These are phyloP conservation scores for Bujurquina vittata DNA, from an alignment of 2,113 vertebrate genomes.

Conservation along the genomic window DNA sequence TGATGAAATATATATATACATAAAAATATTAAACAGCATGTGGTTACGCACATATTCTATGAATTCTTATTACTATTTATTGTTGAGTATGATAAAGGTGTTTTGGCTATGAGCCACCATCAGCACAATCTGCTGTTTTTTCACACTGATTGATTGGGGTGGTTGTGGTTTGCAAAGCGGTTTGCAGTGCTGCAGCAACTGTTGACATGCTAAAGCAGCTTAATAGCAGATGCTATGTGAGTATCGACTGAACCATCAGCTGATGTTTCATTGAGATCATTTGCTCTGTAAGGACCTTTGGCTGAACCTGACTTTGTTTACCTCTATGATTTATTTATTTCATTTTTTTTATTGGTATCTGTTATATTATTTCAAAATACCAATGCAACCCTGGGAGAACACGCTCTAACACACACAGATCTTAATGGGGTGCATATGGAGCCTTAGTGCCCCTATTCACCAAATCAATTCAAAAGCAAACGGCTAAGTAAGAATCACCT, in stretches of 20 bases:
- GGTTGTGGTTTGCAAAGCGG: neutral
- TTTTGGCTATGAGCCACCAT: neutral
- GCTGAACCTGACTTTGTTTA: neutral
- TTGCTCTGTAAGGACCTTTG: neutral
- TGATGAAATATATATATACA: neutral
- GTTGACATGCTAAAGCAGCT: neutral
- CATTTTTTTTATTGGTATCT: neutral
- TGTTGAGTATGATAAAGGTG: neutral
- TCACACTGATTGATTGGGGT: neutral
- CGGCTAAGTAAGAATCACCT: too few species aligned
- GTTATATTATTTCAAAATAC: neutral
- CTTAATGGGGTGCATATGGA: too few species aligned
- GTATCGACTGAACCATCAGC: neutral
- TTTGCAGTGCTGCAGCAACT: neutral
- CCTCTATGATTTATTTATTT: neutral
- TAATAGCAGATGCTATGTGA: neutral
- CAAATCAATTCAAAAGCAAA: too few species aligned
- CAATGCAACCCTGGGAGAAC: too few species aligned
- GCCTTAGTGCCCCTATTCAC: too few species aligned
- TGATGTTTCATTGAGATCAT: neutral
- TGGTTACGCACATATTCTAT: neutral
- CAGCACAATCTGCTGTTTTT: neutral
- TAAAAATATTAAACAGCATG: neutral
- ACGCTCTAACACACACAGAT: too few species aligned
- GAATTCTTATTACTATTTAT: neutral